phyloP scores from a whole-genome alignment of 2,113 vertebrate species.

The Pseudorhombus dupliciocellatus region DNA sequence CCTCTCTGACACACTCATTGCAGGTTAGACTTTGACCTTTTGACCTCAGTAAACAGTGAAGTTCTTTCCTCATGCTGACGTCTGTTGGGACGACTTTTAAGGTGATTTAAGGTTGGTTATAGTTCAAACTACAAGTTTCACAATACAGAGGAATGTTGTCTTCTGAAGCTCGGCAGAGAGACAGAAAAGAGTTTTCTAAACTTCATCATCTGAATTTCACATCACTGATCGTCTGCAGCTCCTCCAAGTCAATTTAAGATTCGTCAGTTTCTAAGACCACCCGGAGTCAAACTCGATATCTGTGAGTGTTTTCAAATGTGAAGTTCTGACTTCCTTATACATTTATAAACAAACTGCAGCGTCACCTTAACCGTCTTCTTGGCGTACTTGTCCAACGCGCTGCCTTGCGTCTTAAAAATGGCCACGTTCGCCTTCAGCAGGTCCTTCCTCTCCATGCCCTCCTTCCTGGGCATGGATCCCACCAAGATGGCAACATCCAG shows the following conservation, averaged over 20 bases:
- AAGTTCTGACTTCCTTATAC: background rate
- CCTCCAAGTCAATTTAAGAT: no score
- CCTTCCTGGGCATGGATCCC: conserved; percentile 96
- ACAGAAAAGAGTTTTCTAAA: no score
- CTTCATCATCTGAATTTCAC: no score
- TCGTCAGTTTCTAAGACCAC: no score
- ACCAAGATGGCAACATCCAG: conserved; percentile 93
- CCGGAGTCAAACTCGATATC: no score
- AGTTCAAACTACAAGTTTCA: no score
- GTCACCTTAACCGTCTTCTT: conserved; percentile 97
- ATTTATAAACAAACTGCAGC: background rate
- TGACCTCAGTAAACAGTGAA: background rate
- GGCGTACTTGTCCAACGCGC: conserved; percentile 92
- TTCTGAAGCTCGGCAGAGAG: background rate
- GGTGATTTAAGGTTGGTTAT: no score
- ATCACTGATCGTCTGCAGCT: no score
- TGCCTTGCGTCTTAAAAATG: conserved; percentile 96
- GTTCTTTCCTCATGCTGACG: background rate
- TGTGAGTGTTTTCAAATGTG: no score
- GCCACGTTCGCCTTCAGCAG: conserved; percentile 96
- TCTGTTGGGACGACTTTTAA: background rate
- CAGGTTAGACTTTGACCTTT: conserved; percentile 22
- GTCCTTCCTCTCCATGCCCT: conserved; percentile 99
- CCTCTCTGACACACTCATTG: no score
- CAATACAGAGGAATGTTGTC: background rate